Conservation (phyloP, 2,888 invertebrate species). For the Chromoteleia sp. region DNA sequence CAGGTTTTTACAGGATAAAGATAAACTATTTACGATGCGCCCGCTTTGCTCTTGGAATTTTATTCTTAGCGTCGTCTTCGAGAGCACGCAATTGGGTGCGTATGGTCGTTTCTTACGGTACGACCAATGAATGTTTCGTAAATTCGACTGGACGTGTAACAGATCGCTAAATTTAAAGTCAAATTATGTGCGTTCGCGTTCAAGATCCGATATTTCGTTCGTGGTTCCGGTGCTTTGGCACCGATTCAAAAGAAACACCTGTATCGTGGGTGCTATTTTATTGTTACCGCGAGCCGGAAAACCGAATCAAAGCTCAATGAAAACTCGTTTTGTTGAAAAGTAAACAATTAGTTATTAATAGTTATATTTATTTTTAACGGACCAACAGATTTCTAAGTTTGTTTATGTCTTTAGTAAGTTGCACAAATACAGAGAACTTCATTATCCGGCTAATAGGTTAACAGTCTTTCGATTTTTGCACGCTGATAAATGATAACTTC, state of each 20-base stretch:
- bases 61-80: conserved; percentile 56
- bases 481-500: too few species aligned
- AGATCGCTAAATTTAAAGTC: conserved; percentile 75
- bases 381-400: background rate
- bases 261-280: conserved; percentile 52
- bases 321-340: conserved; percentile 2
- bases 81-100: conserved; percentile 36
- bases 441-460: too few species aligned
- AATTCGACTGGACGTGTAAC: conserved; percentile 61
- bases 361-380: conserved; percentile 5
- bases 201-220: conserved; percentile 57
- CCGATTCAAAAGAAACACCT: conserved; percentile 58
- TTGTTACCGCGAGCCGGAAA: conserved; percentile 34
- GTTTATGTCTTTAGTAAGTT: too few species aligned
- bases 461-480: too few species aligned
- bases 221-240: conserved; percentile 64
- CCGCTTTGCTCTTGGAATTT: conserved; percentile 59
- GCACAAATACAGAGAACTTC: too few species aligned
- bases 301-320: conserved; percentile 44
- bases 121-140: conserved; percentile 51
- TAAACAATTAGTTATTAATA: conserved; percentile 21
- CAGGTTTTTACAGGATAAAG: conserved; percentile 16
- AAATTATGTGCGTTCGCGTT: conserved; percentile 71
- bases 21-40: conserved; percentile 53
- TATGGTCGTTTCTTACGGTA: conserved; percentile 50